Percentiles rank a stretch among this genome's conserved stretches.
Conservation (phyloP, 2,113 vertebrate species). For the Isurus oxyrinchus region DNA sequence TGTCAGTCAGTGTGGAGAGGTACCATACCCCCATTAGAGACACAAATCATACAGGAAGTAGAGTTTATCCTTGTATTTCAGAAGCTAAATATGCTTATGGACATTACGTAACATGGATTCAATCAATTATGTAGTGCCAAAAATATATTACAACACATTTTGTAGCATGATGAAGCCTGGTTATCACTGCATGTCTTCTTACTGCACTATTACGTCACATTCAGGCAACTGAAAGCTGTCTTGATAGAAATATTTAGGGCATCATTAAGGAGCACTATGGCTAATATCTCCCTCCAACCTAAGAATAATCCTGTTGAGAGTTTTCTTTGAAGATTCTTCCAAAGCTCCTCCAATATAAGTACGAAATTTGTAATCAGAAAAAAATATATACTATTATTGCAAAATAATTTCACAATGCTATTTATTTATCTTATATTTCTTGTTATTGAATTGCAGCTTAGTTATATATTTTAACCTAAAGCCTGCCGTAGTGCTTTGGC, state of each 20-base stretch:
- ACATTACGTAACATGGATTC: not conserved
- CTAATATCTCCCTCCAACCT: not conserved
- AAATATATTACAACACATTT: not conserved
- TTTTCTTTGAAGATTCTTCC: not conserved
- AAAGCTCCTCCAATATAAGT: not conserved
- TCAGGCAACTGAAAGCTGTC: slow-evolving; percentile 26
- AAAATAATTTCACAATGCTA: not conserved
- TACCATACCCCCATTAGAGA: not conserved
- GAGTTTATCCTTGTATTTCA: not conserved
- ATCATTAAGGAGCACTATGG: slow-evolving; percentile 18
- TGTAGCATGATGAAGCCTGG: slow-evolving; percentile 1
- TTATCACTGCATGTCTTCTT: slow-evolving; percentile 4
- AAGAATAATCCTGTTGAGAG: not conserved
- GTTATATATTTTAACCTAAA: not conserved
- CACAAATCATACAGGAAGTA: not conserved
- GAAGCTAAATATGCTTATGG: slow-evolving; percentile 11
- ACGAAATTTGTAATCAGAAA: not conserved
- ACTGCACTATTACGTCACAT: not conserved
- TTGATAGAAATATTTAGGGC: slow-evolving; percentile 12
- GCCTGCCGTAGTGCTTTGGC: not conserved
- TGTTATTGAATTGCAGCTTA: not conserved
- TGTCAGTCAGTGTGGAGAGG: not conserved
- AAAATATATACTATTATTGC: not conserved
- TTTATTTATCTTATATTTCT: not conserved
- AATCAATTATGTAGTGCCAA: slow-evolving; percentile 15